These are phyloP conservation scores for Nanorana parkeri DNA, from an alignment of 2,113 vertebrate species.

Conservation along the genomic window DNA sequence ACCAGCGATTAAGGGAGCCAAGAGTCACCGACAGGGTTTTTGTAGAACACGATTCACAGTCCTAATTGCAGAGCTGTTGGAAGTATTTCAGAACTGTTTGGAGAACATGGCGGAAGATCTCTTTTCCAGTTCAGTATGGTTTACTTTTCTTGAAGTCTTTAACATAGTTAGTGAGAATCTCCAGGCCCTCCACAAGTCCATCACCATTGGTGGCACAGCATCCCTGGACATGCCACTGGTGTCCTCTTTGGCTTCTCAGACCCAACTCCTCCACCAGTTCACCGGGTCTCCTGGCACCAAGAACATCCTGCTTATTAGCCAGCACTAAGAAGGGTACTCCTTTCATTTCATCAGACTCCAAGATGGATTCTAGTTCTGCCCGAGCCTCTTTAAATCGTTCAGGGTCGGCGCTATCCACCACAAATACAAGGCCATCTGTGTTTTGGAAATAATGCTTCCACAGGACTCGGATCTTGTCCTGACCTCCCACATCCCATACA, in stretches of 20 bases:
- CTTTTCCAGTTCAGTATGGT: neutral
- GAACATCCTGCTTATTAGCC: conserved; percentile 63
- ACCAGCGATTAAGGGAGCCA: too few species aligned
- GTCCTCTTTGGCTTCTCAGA: conserved; percentile 20
- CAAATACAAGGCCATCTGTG: conserved; percentile 55
- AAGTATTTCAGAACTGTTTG: too few species aligned
- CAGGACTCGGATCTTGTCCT: conserved; percentile 27
- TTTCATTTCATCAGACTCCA: conserved; percentile 41
- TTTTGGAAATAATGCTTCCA: conserved; percentile 55
- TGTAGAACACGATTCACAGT: too few species aligned
- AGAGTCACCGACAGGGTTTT: too few species aligned
- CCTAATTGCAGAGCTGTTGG: too few species aligned
- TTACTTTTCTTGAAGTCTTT: conserved; percentile 45
- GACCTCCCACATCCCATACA: conserved; percentile 57
- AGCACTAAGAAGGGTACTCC: conserved; percentile 58
- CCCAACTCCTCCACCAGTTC: conserved; percentile 56
- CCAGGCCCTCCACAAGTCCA: conserved; percentile 60
- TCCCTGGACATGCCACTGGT: conserved; percentile 58
- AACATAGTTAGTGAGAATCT: conserved; percentile 51
- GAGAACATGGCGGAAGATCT: too few species aligned
- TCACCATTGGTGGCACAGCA: conserved; percentile 59
- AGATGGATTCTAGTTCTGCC: conserved; percentile 24
- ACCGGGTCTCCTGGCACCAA: conserved; percentile 43
- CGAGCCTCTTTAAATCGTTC: conserved; percentile 51
- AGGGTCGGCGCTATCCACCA: conserved; percentile 59